Conservation (phyloP, 2,888 invertebrate genomes). For the Mesoligia furuncula region DNA sequence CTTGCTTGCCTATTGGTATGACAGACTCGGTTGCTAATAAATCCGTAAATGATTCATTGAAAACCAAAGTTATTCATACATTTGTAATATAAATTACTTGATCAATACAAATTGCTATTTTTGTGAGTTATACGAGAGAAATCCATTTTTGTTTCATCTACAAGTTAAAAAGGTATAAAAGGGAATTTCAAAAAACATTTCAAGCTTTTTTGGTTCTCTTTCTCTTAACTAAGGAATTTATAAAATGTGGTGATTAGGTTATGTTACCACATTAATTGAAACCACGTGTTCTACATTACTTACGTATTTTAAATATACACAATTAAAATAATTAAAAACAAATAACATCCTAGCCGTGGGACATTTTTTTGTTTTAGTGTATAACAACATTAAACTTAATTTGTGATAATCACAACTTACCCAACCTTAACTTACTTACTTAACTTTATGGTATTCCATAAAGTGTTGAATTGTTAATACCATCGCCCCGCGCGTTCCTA, state of each 20-base stretch:
- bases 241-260: not conserved
- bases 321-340: not conserved
- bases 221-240: slow-evolving; percentile 16
- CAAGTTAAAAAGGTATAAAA: slow-evolving; percentile 19
- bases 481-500: not conserved
- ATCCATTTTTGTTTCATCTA: slow-evolving; percentile 10
- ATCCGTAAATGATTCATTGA: slow-evolving; percentile 38
- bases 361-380: no score
- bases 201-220: slow-evolving; percentile 1
- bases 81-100: slow-evolving; percentile 30
- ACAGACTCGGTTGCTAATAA: slow-evolving; percentile 22
- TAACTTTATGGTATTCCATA: not conserved
- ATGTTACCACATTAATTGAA: not conserved
- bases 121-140: slow-evolving; percentile 4
- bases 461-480: not conserved
- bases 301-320: not conserved
- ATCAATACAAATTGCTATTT: slow-evolving; percentile 15
- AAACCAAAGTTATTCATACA: slow-evolving; percentile 49
- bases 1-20: not conserved
- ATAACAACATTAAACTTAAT: no score
- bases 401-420: no score
- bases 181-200: slow-evolving; percentile 26
- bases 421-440: no score
- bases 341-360: not conserved
- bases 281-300: not conserved